Percentiles rank a stretch among this genome's conserved stretches.
These are phyloP conservation scores for Halcyon senegalensis DNA, from an alignment of 2,113 vertebrate genomes.

Conservation along the genomic window DNA sequence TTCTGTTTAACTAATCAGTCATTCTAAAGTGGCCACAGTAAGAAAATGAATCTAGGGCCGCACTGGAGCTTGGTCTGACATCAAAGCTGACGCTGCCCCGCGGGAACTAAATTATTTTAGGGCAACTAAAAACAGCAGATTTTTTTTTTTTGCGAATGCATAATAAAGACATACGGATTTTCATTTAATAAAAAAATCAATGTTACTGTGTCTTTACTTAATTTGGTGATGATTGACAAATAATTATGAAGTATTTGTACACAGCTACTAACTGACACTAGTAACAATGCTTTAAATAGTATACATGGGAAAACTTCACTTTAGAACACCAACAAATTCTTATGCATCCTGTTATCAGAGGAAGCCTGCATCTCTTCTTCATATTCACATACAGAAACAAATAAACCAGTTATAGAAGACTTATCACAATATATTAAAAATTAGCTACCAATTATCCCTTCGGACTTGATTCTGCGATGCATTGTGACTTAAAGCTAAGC, in stretches of 20 bases:
- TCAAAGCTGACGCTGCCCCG: neutral
- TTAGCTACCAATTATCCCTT: neutral
- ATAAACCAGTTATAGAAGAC: neutral
- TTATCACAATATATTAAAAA: neutral
- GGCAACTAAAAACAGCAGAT: neutral
- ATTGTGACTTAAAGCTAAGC: neutral
- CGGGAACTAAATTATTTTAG: neutral
- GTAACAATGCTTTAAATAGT: neutral
- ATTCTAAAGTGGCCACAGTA: neutral
- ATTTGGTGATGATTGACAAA: neutral
- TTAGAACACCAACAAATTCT: neutral
- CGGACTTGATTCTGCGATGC: neutral
- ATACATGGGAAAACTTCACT: neutral
- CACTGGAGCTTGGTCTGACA: neutral
- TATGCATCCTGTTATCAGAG: neutral
- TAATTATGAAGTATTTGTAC: neutral
- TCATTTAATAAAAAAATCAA: neutral
- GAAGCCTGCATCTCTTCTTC: neutral
- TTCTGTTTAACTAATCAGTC: neutral
- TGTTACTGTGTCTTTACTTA: neutral
- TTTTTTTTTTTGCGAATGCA: neutral
- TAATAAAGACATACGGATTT: neutral
- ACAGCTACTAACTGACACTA: neutral
- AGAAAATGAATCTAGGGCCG: neutral
- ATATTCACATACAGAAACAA: neutral